Base-by-base conservation (phyloP, 2,113 vertebrate genomes). In the Halichoeres trimaculatus region DNA sequence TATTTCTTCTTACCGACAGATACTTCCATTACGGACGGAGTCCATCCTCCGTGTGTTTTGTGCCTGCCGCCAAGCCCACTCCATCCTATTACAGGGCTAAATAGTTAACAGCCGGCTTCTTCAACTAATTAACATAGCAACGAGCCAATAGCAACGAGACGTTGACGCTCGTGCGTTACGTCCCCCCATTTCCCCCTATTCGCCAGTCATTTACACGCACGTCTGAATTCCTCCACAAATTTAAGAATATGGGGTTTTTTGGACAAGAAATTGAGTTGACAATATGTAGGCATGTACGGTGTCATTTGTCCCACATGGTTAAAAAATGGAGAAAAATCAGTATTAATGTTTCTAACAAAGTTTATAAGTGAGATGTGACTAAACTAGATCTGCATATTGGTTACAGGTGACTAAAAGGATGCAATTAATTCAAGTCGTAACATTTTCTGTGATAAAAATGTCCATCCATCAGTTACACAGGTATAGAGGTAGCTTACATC, bases 1-100 rank as follows among this genome's bases (percentile, higher is more conserved):
- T 9, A 5, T 1, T 13, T 0, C 24, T 10, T n/a, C 92, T 84
- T 80, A 94, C 93, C 93, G 80, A 80, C 93, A 94, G 69, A 93
- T 47, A 52, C 20, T 10, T 63, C 79, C 23, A 73, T 53, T 54
- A 14, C 73, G 85, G 43, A 20, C 26, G 5, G 82, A 19, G 16
- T 85, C 83, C 87, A 87, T 85, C 71, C 74, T 86, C 53, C 40
- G 23, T 41, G 53, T 68, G 26, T 72, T 78, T 65, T 58, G 41
- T 69, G 55, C 20, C 4, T 56, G 47, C 82, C 78, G 51, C 73
- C 58, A 1, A 13, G 1, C 4, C 0, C 9, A 10, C 10, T 30
- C 60, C 54, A 60, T 61, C 61, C 8, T 19, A 1, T 38, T 58
- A 10, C 35, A 67, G 19, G n/a, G 45, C 45, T 89, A 87, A 90